phyloP scores from a whole-genome alignment of 2,888 invertebrate genomes.

The Tetrapedia diversipes region DNA sequence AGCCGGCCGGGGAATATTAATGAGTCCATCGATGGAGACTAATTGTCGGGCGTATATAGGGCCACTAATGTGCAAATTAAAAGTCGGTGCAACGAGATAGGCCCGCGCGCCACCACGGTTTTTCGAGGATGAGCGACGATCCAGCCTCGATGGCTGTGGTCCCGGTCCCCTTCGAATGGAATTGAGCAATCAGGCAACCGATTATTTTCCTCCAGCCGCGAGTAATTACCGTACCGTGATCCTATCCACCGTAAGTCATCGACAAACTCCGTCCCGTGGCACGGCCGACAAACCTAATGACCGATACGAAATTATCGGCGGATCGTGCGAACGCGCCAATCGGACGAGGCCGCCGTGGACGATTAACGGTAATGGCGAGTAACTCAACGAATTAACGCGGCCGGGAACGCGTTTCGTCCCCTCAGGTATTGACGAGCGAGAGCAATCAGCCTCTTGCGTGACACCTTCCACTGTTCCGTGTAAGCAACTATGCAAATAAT shows the following conservation, averaged over 20 bases:
- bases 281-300: constrained; percentile 66
- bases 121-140: constrained; percentile 69
- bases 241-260: constrained; percentile 68
- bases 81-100: constrained; percentile 58
- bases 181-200: constrained; percentile 76
- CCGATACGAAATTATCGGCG: constrained; percentile 68
- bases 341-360: constrained; percentile 40
- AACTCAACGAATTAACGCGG: constrained; percentile 62
- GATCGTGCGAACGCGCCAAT: constrained; percentile 63
- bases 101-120: constrained; percentile 31
- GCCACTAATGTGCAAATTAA: constrained; percentile 72
- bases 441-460: constrained; percentile 5
- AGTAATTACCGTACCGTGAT: constrained; percentile 71
- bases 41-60: constrained; percentile 66
- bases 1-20: constrained; percentile 67
- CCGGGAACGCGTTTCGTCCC: constrained; percentile 22
- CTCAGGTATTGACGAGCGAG: constrained; percentile 30
- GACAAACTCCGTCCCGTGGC: constrained; percentile 60
- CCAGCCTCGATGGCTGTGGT: not conserved
- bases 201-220: constrained; percentile 67
- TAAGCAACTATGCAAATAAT: too few relatives aligned
- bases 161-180: constrained; percentile 39
- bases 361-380: constrained; percentile 69
- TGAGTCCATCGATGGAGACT: constrained; percentile 70
- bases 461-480: not conserved